Percentiles rank a stretch among this genome's conserved stretches.
Conservation (phyloP, 2,113 vertebrate species). For the Oryzias curvinotus region DNA sequence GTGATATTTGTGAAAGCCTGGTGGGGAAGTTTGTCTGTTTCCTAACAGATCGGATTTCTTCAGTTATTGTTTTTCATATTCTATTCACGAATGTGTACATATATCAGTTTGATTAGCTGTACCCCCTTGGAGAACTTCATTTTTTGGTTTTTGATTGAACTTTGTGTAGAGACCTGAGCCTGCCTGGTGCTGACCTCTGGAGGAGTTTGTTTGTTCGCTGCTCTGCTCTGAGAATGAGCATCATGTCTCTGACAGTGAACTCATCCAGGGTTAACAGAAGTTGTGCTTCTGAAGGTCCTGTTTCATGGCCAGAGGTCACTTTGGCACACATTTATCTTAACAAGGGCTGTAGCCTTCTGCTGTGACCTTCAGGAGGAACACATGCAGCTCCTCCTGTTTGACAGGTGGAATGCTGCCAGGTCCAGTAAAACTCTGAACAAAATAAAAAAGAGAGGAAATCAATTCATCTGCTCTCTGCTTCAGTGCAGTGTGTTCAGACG, state of each 20-base stretch:
- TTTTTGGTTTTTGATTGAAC: too few species aligned
- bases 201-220: too few species aligned
- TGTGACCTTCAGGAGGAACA: conserved; percentile 81
- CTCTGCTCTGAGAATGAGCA: too few species aligned
- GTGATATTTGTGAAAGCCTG: too few species aligned
- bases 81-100: too few species aligned
- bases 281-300: conserved; percentile 52
- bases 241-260: not conserved
- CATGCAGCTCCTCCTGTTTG: conserved; percentile 76
- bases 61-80: too few species aligned
- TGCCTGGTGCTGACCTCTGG: too few species aligned
- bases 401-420: conserved; percentile 75
- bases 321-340: conserved; percentile 72
- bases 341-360: conserved; percentile 62
- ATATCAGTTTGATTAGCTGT: too few species aligned
- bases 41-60: too few species aligned
- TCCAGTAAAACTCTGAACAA: conserved; percentile 65
- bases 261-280: conserved; percentile 19
- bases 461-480: conserved; percentile 13
- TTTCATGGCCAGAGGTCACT: conserved; percentile 67
- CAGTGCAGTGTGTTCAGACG: not conserved
- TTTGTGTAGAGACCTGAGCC: too few species aligned
- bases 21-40: too few species aligned
- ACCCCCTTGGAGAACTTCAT: too few species aligned
- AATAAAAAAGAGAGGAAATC: conserved; percentile 5